A percentile compares a stretch with the other conserved stretches of the same genome.
Conservation (phyloP, 1,140 invertebrate genomes). For the Wiebesia pumilae region DNA sequence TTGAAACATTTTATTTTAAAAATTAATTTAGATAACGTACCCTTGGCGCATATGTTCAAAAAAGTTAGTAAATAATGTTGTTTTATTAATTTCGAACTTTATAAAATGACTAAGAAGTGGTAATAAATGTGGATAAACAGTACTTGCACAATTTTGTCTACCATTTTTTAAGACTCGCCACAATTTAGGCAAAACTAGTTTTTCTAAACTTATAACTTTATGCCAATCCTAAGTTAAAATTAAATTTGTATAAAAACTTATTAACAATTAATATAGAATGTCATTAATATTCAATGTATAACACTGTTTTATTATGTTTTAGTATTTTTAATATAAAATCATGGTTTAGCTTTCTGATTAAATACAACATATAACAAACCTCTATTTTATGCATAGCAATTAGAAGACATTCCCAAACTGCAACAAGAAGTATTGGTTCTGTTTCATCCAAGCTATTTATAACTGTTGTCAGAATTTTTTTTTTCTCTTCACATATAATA, state of each 20-base stretch:
- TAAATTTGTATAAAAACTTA: constrained; percentile 28
- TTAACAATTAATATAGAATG: background rate
- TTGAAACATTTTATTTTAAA: constrained; percentile 2
- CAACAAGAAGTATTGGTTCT: constrained; percentile 80
- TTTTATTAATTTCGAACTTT: constrained; percentile 73
- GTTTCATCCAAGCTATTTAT: constrained; percentile 83
- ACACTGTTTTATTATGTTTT: no score
- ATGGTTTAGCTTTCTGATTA: no score
- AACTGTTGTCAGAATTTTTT: constrained; percentile 77
- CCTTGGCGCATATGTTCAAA: constrained; percentile 81
- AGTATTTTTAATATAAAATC: no score
- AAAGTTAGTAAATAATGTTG: constrained; percentile 80
- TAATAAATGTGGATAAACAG: constrained; percentile 84
- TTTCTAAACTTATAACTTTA: constrained; percentile 80
- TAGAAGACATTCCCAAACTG: constrained; percentile 84
- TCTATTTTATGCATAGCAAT: constrained; percentile 77
- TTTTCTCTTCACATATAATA: constrained; percentile 74
- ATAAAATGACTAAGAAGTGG: constrained; percentile 84
- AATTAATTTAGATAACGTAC: constrained; percentile 64
- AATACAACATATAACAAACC: constrained; percentile 63
- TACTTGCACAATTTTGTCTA: constrained; percentile 81
- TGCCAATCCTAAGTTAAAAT: constrained; percentile 79
- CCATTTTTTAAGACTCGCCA: constrained; percentile 80
- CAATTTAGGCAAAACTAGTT: constrained; percentile 83
- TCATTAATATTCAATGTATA: no score